These are phyloP conservation scores for Myzus persicae DNA, from an alignment of 1,140 invertebrate genomes.

Conservation along the genomic window DNA sequence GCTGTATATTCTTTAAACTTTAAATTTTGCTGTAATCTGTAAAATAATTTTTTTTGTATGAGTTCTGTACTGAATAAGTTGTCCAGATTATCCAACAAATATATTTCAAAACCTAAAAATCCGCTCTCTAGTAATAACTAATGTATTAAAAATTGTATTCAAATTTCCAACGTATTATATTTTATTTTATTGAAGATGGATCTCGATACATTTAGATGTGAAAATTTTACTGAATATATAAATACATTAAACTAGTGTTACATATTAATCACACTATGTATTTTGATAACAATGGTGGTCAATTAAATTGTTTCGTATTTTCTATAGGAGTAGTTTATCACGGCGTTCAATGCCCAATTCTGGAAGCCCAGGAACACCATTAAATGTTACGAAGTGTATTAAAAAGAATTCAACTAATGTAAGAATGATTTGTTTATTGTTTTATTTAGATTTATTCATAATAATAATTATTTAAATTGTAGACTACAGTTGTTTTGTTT, in stretches of 20 bases:
- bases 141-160: neutral
- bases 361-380: neutral
- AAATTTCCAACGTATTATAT: neutral
- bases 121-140: too few relatives aligned
- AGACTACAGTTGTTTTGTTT: neutral
- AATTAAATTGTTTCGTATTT: slow-evolving; percentile 10
- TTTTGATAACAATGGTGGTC: neutral
- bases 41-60: too few relatives aligned
- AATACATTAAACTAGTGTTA: neutral
- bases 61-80: too few relatives aligned
- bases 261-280: neutral
- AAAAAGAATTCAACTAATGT: neutral
- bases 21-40: too few relatives aligned
- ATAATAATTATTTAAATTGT: neutral
- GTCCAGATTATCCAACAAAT: too few relatives aligned
- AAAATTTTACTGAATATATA: neutral
- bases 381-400: slow-evolving; percentile 13
- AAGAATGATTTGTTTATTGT: neutral
- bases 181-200: neutral
- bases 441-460: slow-evolving; percentile 5
- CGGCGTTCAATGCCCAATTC: neutral
- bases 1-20: too few relatives aligned
- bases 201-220: neutral
- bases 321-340: neutral
- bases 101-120: too few relatives aligned